Conservation (phyloP, 1,140 invertebrate genomes). For the Araneus ventricosus region DNA sequence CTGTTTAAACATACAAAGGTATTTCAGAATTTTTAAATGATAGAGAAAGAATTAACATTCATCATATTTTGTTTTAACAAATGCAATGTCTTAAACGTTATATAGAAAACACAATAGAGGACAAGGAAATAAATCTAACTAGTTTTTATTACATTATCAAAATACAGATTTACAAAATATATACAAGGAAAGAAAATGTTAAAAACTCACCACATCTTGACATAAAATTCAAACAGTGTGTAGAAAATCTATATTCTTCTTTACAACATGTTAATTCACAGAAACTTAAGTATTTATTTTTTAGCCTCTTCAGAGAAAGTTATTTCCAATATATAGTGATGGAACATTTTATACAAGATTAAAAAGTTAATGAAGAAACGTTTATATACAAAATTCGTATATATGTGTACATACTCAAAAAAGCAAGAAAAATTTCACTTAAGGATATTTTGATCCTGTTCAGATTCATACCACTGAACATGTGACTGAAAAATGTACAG, state of each 20-base stretch:
- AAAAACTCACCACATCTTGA: conserved; percentile 42
- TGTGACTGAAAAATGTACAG: no score
- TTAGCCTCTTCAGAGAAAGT: no score
- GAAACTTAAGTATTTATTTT: no score
- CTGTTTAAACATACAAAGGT: neutral
- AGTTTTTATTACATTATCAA: conserved; percentile 33
- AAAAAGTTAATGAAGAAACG: no score
- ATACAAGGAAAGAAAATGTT: conserved; percentile 15
- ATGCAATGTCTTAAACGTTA: conserved; percentile 14
- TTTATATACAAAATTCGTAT: no score
- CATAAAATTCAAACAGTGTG: neutral
- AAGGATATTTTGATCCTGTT: no score
- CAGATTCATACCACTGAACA: no score
- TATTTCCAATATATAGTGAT: no score
- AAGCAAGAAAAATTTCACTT: no score
- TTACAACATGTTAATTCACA: neutral
- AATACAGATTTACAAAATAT: conserved; percentile 18
- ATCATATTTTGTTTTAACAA: neutral
- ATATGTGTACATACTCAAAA: no score
- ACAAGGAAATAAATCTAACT: conserved; percentile 50
- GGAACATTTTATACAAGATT: no score
- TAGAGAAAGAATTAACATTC: neutral
- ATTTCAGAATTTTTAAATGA: neutral
- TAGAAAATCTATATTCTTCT: neutral
- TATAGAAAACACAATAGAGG: conserved; percentile 36